A percentile compares a stretch with the other conserved stretches of the same genome.
These are phyloP conservation scores for chimpanzee (Pan troglodytes) DNA, from an alignment of 2,113 vertebrate species.

Conservation along the genomic window NHGRI_mPanTro3-v2.1_pri NC_072408.2:43056001-43056500, in stretches of 20 bases:
- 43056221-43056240: not conserved
- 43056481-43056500: not conserved
- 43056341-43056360: not conserved
- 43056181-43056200: too few species aligned
- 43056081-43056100: too few species aligned
- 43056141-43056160: too few species aligned
- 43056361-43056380: not conserved
- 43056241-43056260: not conserved
- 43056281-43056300: not conserved
- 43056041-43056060: too few species aligned
- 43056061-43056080: too few species aligned
- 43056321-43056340: not conserved
- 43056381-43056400: not conserved
- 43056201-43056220: too few species aligned
- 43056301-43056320: not conserved
- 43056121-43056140: too few species aligned
- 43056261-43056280: not conserved
- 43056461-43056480: not conserved
- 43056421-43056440: not conserved
- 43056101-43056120: too few species aligned
- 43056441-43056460: not conserved
- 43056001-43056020: too few species aligned
- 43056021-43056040: too few species aligned
- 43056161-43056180: too few species aligned
- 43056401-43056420: not conserved